phyloP scores from a whole-genome alignment of 2,113 vertebrate genomes.

The Beaufortia kweichowensis region DNA sequence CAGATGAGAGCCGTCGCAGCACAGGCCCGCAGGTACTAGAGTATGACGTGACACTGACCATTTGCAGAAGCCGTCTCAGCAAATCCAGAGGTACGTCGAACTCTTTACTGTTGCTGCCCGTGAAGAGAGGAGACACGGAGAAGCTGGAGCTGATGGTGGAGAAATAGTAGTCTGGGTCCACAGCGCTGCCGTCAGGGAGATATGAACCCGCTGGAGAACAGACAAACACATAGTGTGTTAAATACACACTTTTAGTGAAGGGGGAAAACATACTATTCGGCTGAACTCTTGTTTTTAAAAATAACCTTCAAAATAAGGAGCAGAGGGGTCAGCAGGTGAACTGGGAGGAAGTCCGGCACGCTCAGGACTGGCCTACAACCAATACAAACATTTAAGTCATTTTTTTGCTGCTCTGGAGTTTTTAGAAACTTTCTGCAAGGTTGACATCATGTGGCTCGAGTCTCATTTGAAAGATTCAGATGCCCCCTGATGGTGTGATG shows the following conservation, averaged over 20 bases:
- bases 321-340: conserved; percentile 84
- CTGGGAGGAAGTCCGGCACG: conserved; percentile 80
- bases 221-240: background rate
- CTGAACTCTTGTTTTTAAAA: background rate
- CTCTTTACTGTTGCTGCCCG: conserved; percentile 84
- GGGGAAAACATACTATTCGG: too few species aligned
- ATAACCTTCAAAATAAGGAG: conserved; percentile 93
- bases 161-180: conserved; percentile 95
- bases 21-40: too few species aligned
- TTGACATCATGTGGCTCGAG: background rate
- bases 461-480: background rate
- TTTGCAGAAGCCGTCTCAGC: conserved; percentile 86
- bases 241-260: too few species aligned
- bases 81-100: conserved; percentile 87
- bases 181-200: conserved; percentile 85
- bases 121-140: conserved; percentile 93
- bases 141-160: conserved; percentile 95
- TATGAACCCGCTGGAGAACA: conserved; percentile 78
- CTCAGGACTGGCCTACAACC: conserved; percentile 89
- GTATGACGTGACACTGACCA: conserved; percentile 73
- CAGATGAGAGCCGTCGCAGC: background rate
- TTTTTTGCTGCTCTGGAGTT: too few species aligned
- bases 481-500: background rate
- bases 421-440: too few species aligned
- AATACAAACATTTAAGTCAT: background rate